Conservation (phyloP, 2,113 vertebrate genomes). For the Bufo bufo region DNA sequence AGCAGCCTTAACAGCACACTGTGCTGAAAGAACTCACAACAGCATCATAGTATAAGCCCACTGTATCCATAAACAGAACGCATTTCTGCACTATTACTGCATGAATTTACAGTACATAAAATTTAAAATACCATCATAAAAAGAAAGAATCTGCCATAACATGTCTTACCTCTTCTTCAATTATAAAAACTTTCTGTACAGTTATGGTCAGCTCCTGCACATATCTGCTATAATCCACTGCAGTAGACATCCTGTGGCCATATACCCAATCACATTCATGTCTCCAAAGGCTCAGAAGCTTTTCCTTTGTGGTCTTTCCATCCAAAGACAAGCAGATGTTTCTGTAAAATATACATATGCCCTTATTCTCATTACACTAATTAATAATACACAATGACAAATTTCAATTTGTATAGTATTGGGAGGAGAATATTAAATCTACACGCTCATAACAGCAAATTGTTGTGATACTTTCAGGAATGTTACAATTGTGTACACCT, state of each 20-base stretch:
- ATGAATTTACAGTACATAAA: too few species aligned
- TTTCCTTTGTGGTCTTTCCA: constrained; percentile 9
- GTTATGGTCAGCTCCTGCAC: constrained; percentile 42
- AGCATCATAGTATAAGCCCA: too few species aligned
- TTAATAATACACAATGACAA: too few species aligned
- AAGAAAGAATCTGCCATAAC: not conserved
- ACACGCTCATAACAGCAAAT: too few species aligned
- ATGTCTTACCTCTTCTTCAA: constrained; percentile 52
- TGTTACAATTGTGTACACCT: too few species aligned
- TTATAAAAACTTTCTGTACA: constrained; percentile 45
- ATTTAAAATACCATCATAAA: not conserved
- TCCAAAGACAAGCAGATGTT: constrained; percentile 50
- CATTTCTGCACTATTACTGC: too few species aligned
- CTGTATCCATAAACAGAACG: too few species aligned
- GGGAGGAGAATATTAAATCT: too few species aligned
- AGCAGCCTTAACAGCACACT: too few species aligned
- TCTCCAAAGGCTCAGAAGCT: constrained; percentile 44
- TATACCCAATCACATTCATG: constrained; percentile 56
- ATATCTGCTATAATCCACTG: constrained; percentile 40
- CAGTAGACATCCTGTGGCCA: constrained; percentile 54
- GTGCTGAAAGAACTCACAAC: too few species aligned
- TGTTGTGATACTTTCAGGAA: too few species aligned
- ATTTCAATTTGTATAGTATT: too few species aligned
- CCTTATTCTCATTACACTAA: not conserved
- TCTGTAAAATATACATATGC: constrained; percentile 10